Percentiles rank a stretch among this genome's conserved stretches.
Evolutionary conservation across 2,888 invertebrate species (phyloP).

Genomic region (Bhutanitis thaidina): DNA sequence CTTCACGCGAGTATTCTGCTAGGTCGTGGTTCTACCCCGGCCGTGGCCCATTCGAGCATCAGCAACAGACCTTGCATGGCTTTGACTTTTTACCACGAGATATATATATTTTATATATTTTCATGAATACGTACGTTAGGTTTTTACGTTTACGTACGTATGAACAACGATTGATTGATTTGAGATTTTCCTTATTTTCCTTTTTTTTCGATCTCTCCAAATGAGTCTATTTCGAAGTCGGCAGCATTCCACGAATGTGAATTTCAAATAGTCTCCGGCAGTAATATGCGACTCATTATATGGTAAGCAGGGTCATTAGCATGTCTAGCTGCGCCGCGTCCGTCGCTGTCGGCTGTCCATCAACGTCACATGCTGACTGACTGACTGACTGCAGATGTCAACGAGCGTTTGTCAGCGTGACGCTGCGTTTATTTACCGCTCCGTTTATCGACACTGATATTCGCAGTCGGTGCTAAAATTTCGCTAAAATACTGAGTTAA

Average conservation of each 20-base stretch:
- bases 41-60: too few species aligned
- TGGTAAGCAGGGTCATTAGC: slow-evolving; percentile 73
- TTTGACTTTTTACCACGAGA: too few species aligned
- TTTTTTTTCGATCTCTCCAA: slow-evolving; percentile 22
- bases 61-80: too few species aligned
- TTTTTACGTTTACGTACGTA: too few species aligned
- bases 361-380: slow-evolving; percentile 60
- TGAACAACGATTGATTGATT: too few species aligned
- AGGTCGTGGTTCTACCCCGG: too few species aligned
- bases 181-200: neutral
- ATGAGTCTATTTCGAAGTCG: slow-evolving; percentile 37
- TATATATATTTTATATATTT: too few species aligned
- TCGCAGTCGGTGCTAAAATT: too few species aligned
- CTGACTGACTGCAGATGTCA: slow-evolving; percentile 23
- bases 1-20: too few species aligned
- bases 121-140: too few species aligned
- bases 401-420: slow-evolving; percentile 22
- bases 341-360: slow-evolving; percentile 57
- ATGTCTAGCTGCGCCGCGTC: slow-evolving; percentile 60
- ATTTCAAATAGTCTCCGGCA: slow-evolving; percentile 43
- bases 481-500: too few species aligned
- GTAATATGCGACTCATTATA: slow-evolving; percentile 66
- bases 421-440: slow-evolving; percentile 1
- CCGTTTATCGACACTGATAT: too few species aligned
- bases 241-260: slow-evolving; percentile 37